These are phyloP conservation scores for Ormyrus thymus DNA, from an alignment of 2,888 invertebrate species.

Conservation along the genomic window DNA sequence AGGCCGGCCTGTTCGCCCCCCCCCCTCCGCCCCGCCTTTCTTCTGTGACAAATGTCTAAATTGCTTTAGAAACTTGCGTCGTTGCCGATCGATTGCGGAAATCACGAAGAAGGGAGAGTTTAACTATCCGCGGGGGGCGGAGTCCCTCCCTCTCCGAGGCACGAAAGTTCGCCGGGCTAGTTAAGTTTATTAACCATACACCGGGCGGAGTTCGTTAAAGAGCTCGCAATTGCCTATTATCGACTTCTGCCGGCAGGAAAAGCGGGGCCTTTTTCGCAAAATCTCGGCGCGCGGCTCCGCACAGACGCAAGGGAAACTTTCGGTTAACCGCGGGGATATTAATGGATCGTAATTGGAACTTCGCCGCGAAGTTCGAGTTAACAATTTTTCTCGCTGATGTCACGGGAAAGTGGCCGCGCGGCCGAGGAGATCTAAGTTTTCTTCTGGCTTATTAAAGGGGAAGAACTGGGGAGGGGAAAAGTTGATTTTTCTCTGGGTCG, in stretches of 20 bases:
- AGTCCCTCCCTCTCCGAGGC: not conserved
- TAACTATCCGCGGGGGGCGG: slow-evolving; percentile 15
- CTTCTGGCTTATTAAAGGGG: slow-evolving; percentile 45
- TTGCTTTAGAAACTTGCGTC: slow-evolving; percentile 22
- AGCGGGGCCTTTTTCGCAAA: slow-evolving; percentile 15
- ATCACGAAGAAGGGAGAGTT: slow-evolving; percentile 14
- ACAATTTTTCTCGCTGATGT: slow-evolving; percentile 52
- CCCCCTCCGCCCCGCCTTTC: too few species aligned
- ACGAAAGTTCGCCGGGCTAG: slow-evolving; percentile 37
- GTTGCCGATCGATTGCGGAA: slow-evolving; percentile 25
- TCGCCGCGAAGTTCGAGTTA: slow-evolving; percentile 26
- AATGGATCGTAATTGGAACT: slow-evolving; percentile 52
- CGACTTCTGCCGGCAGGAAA: not conserved
- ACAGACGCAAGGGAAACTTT: slow-evolving; percentile 26
- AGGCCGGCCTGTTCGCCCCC: too few species aligned
- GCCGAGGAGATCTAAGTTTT: not conserved
- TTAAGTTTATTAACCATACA: slow-evolving; percentile 52
- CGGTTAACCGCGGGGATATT: slow-evolving; percentile 44
- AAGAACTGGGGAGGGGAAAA: not conserved
- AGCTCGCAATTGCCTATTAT: slow-evolving; percentile 49
- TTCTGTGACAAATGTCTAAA: slow-evolving; percentile 35
- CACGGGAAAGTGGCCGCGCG: slow-evolving; percentile 32
- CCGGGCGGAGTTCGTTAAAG: slow-evolving; percentile 44
- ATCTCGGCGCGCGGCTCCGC: not conserved
- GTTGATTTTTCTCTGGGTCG: too few species aligned